phyloP scores from a whole-genome alignment of 2,113 vertebrate species.

The Hiodon tergisus region DNA sequence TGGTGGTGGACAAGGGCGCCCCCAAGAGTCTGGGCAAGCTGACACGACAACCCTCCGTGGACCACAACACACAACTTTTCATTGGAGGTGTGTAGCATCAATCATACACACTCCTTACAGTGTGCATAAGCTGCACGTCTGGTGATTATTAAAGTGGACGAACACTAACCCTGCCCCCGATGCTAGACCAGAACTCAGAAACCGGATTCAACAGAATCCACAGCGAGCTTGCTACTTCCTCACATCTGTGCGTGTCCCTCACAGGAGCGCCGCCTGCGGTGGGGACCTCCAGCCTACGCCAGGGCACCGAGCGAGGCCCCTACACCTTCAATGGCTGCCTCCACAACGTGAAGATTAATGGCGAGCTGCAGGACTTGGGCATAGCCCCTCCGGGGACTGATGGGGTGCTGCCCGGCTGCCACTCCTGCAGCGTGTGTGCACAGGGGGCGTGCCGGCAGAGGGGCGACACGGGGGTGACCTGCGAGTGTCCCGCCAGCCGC shows the following conservation, averaged over 20 bases:
- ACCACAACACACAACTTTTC: slow-evolving; percentile 86
- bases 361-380: slow-evolving; percentile 86
- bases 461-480: slow-evolving; percentile 81
- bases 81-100: slow-evolving; percentile 74
- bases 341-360: slow-evolving; percentile 86
- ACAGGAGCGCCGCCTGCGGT: slow-evolving; percentile 82
- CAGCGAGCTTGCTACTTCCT: background rate
- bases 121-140: background rate
- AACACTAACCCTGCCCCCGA: no score
- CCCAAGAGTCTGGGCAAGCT: slow-evolving; percentile 92
- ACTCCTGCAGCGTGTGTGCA: slow-evolving; percentile 86
- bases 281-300: slow-evolving; percentile 74
- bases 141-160: no score
- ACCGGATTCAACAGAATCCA: no score
- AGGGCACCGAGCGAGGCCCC: slow-evolving; percentile 74
- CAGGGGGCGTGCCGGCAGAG: slow-evolving; percentile 80
- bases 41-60: slow-evolving; percentile 77
- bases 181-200: no score
- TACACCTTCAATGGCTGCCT: slow-evolving; percentile 89
- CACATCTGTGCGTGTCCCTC: background rate
- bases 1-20: slow-evolving; percentile 89
- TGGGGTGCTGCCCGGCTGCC: slow-evolving; percentile 83
- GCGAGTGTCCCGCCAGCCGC: slow-evolving; percentile 84
- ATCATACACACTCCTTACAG: background rate
- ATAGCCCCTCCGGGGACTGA: slow-evolving; percentile 60